These are phyloP conservation scores for Exephanes ischioxanthus DNA, from an alignment of 2,888 invertebrate species.

Conservation along the genomic window DNA sequence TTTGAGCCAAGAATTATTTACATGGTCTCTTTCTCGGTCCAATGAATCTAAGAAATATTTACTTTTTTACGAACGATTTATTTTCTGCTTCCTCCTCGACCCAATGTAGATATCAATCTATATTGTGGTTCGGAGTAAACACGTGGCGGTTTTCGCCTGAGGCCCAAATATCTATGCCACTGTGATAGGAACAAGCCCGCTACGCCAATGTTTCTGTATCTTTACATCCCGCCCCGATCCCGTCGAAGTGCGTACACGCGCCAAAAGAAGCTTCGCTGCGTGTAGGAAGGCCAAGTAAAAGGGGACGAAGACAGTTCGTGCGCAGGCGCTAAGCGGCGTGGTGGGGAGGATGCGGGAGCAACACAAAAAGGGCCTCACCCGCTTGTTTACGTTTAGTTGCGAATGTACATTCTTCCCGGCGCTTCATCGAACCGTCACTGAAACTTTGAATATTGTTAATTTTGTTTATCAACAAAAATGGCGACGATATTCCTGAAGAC, in stretches of 20 bases:
- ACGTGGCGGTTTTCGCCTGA: neutral
- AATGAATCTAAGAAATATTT: neutral
- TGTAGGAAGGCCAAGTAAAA: slow-evolving; percentile 49
- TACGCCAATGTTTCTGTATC: slow-evolving; percentile 47
- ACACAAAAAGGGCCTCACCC: slow-evolving; percentile 74
- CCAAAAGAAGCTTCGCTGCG: neutral
- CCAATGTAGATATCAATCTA: neutral
- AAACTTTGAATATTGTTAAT: slow-evolving; percentile 7
- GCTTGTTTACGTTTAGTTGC: slow-evolving; percentile 67
- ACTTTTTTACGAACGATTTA: neutral
- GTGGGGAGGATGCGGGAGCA: slow-evolving; percentile 60
- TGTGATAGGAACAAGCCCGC: neutral
- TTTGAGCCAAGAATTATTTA: neutral
- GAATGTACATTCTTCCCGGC: slow-evolving; percentile 29
- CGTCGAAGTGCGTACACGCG: neutral
- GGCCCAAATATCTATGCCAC: neutral
- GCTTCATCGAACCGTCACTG: neutral
- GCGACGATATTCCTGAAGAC: slow-evolving; percentile 73
- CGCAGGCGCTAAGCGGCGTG: slow-evolving; percentile 68
- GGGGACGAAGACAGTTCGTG: slow-evolving; percentile 29
- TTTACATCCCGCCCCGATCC: neutral
- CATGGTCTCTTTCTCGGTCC: neutral
- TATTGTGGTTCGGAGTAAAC: neutral
- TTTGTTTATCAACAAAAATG: slow-evolving; percentile 67
- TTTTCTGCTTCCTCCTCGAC: neutral